Percentiles rank a stretch among this genome's conserved stretches.
phyloP scores from a whole-genome alignment of 2,888 invertebrate species.

The Dryococelus australis region DNA sequence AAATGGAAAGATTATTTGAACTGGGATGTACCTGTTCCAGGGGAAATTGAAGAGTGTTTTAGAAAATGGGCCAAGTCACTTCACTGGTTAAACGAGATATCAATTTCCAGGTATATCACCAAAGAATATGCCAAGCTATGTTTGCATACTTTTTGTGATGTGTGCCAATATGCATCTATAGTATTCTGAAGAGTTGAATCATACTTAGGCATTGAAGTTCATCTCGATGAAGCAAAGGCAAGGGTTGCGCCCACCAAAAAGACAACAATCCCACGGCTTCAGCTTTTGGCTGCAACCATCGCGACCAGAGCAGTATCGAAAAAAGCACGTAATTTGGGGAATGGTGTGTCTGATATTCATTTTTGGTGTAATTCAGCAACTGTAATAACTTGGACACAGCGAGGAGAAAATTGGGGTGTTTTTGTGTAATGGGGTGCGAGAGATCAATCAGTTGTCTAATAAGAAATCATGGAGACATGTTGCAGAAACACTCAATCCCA shows the following conservation, averaged over 20 bases:
- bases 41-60: no score
- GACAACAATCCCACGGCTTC: no score
- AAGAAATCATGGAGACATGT: constrained; percentile 45
- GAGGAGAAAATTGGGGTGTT: constrained; percentile 45
- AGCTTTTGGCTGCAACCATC: no score
- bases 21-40: not conserved
- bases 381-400: constrained; percentile 44
- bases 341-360: constrained; percentile 45
- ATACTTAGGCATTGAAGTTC: no score
- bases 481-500: constrained; percentile 45
- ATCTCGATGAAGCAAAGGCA: no score
- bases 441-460: constrained; percentile 29
- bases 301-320: no score
- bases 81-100: not conserved
- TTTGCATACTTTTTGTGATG: not conserved
- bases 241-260: no score
- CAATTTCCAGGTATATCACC: not conserved
- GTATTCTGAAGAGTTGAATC: no score
- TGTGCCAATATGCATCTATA: not conserved
- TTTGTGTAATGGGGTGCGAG: constrained; percentile 46
- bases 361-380: not conserved
- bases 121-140: not conserved
- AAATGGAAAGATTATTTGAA: not conserved
- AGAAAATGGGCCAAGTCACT: not conserved
- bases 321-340: not conserved